Percentiles rank a stretch among this genome's conserved stretches.
Evolutionary conservation across 2,888 invertebrate species (phyloP).

Genomic region (Drosophila kokeensis): DNA sequence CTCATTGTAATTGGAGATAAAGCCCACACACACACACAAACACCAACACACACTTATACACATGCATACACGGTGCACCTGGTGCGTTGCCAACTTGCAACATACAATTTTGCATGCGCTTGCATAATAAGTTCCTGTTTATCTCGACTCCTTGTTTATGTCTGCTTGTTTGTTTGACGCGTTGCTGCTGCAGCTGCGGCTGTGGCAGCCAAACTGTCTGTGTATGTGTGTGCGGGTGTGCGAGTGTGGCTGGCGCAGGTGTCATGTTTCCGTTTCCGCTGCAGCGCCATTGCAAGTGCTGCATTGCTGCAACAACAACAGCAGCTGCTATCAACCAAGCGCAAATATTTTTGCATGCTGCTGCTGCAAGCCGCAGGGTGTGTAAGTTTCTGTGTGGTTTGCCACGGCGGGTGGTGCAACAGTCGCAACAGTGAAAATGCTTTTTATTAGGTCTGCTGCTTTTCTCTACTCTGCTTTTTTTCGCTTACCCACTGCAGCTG

Average conservation of each 20-base stretch:
- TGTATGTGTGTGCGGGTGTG: conserved; percentile 18
- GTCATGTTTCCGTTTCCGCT: conserved; percentile 78
- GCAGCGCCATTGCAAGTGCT: conserved; percentile 46
- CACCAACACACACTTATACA: conserved; percentile 4
- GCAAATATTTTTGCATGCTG: conserved; percentile 70
- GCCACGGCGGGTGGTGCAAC: neutral
- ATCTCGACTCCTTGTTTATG: conserved; percentile 66
- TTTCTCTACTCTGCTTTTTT: conserved; percentile 8
- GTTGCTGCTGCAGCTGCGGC: conserved; percentile 17
- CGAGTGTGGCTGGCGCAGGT: conserved; percentile 57
- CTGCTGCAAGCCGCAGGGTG: conserved; percentile 35
- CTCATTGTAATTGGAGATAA: conserved; percentile 56
- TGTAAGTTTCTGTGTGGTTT: conserved; percentile 20
- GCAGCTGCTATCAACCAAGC: conserved; percentile 50
- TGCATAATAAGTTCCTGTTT: conserved; percentile 80
- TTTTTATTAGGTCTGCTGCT: conserved; percentile 53
- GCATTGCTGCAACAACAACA: conserved; percentile 14
- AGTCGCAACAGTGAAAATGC: conserved; percentile 23
- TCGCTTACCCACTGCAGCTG: conserved; percentile 32
- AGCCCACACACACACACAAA: conserved; percentile 24
- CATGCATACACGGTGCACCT: neutral
- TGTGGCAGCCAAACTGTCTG: neutral
- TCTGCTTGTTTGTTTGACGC: conserved; percentile 56
- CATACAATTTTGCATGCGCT: conserved; percentile 62
- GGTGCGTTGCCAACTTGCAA: conserved; percentile 10